Percentiles rank a stretch among this genome's conserved stretches.
Evolutionary conservation across 2,113 vertebrate genomes (phyloP).

Genomic region (Ginglymostoma cirratum): DNA sequence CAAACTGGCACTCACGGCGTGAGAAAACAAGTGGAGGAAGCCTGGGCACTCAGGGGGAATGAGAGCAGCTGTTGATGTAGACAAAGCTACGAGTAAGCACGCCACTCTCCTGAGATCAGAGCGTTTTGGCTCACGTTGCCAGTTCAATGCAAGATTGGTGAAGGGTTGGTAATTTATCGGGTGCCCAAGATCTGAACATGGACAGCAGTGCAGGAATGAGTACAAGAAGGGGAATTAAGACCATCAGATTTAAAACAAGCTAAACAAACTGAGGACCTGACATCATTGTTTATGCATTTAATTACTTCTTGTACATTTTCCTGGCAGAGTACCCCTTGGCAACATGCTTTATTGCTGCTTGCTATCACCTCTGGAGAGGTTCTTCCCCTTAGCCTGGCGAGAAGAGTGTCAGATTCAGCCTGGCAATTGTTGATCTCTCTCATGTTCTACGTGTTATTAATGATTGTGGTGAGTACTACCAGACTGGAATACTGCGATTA

Average conservation of each 20-base stretch:
- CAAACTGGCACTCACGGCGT: not conserved
- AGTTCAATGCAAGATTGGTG: not conserved
- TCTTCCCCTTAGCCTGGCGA: conserved; percentile 18
- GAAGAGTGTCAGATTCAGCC: not conserved
- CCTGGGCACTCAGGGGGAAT: not conserved
- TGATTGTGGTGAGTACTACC: not conserved
- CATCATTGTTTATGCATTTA: not conserved
- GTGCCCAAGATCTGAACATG: not conserved
- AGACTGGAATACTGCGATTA: not conserved
- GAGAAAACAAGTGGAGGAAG: not conserved
- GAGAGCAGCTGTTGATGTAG: not conserved
- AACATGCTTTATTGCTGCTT: not conserved
- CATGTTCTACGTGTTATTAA: not conserved
- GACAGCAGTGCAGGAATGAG: not conserved
- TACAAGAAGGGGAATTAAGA: not conserved
- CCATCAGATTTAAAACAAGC: not conserved
- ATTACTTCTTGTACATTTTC: not conserved
- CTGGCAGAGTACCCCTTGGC: not conserved
- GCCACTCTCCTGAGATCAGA: not conserved
- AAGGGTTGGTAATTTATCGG: not conserved
- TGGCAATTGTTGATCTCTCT: not conserved
- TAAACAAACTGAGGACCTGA: not conserved
- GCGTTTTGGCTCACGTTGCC: not conserved
- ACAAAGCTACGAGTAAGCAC: too few relatives aligned
- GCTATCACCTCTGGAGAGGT: not conserved